A percentile compares a stretch with the other conserved stretches of the same genome.
Evolutionary conservation across 64 coral and sea anemone species (phyloP).

Genomic region (Pocillopora verrucosa): DNA sequence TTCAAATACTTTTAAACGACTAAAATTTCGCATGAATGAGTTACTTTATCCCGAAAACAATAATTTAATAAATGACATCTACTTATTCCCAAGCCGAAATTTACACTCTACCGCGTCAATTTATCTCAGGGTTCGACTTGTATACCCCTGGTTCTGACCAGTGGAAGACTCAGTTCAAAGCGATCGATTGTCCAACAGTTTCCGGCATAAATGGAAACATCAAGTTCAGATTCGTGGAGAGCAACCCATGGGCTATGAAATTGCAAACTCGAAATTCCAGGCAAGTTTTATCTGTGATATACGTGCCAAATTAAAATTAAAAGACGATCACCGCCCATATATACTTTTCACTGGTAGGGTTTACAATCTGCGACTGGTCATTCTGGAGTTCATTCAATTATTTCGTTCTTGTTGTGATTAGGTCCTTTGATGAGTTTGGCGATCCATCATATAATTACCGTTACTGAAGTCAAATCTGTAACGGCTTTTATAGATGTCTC

Average conservation of each 20-base stretch:
- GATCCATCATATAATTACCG: too few species aligned
- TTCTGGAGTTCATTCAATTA: too few species aligned
- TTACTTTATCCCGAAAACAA: not conserved
- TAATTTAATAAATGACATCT: not conserved
- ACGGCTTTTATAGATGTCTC: too few species aligned
- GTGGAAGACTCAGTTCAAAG: conserved; percentile 25
- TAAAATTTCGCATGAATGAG: too few species aligned
- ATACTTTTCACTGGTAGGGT: too few species aligned
- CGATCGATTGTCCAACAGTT: conserved; percentile 23
- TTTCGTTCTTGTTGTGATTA: too few species aligned
- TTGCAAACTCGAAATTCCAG: conserved; percentile 36
- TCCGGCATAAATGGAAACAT: conserved; percentile 20
- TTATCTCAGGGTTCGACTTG: conserved; percentile 21
- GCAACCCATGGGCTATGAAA: conserved; percentile 42
- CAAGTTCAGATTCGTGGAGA: conserved; percentile 37
- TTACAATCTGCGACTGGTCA: too few species aligned
- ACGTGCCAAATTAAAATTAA: too few species aligned
- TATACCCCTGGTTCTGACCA: conserved; percentile 18
- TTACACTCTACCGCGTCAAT: not conserved
- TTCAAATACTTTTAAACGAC: too few species aligned
- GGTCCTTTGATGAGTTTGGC: too few species aligned
- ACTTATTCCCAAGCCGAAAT: not conserved
- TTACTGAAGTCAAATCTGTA: too few species aligned
- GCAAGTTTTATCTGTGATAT: not conserved
- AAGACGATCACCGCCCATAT: too few species aligned